Percentiles rank a stretch among this genome's conserved stretches.
These are phyloP conservation scores for Proteles cristata DNA, from an alignment of 2,113 vertebrate genomes.

Conservation along the genomic window DNA sequence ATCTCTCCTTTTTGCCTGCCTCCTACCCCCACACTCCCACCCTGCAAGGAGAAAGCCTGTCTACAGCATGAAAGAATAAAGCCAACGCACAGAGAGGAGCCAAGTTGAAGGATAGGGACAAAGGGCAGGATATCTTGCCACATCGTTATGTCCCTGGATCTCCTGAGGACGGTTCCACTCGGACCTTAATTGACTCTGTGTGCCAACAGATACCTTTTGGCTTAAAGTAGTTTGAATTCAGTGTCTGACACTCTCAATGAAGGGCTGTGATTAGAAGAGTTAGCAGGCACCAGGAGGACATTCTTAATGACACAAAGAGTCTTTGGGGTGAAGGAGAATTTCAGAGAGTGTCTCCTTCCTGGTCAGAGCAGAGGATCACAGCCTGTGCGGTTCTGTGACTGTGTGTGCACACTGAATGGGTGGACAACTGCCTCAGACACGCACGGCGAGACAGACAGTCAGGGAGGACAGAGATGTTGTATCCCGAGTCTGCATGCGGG, in stretches of 20 bases:
- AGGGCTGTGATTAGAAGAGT: not conserved
- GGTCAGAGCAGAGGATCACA: not conserved
- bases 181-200: not conserved
- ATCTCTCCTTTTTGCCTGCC: no score
- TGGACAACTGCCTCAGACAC: not conserved
- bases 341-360: not conserved
- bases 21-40: not conserved
- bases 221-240: not conserved
- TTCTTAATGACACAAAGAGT: not conserved
- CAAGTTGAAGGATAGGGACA: not conserved
- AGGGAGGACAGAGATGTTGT: not conserved
- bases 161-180: no score
- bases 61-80: not conserved
- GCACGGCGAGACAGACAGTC: not conserved
- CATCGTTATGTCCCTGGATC: not conserved
- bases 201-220: not conserved
- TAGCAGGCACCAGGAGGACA: not conserved
- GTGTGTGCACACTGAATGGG: not conserved
- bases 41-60: not conserved
- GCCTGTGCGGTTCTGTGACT: not conserved
- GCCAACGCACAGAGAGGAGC: not conserved
- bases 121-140: accelerated
- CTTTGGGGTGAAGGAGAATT: not conserved
- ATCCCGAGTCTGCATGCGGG: not conserved
- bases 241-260: not conserved